phyloP scores from a whole-genome alignment of 2,888 invertebrate species.

The Cactoblastis cactorum region DNA sequence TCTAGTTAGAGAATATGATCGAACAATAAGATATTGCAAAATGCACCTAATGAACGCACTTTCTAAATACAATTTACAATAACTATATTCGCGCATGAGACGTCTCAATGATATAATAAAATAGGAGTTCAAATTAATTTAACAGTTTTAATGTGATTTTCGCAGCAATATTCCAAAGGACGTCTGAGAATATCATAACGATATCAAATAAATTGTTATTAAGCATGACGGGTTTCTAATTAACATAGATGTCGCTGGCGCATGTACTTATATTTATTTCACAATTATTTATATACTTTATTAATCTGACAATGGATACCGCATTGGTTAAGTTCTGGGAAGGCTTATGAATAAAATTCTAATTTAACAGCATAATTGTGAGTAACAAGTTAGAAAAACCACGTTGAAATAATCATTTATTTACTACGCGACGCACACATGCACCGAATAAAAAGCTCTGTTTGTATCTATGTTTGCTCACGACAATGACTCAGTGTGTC shows the following conservation, averaged over 20 bases:
- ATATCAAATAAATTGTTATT: slow-evolving; percentile 6
- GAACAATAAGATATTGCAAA: background rate
- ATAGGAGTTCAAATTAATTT: slow-evolving; percentile 6
- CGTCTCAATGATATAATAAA: background rate
- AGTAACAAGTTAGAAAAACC: slow-evolving; percentile 72
- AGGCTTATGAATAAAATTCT: slow-evolving; percentile 42
- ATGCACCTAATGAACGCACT: slow-evolving; percentile 2
- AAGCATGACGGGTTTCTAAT: background rate
- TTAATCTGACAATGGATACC: slow-evolving; percentile 25
- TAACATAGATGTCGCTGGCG: background rate
- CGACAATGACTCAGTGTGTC: slow-evolving; percentile 67
- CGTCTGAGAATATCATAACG: background rate
- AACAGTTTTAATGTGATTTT: background rate
- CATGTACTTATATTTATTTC: background rate
- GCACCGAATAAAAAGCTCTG: slow-evolving; percentile 48
- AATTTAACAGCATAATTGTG: slow-evolving; percentile 49
- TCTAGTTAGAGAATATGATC: slow-evolving; percentile 7
- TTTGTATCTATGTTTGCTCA: slow-evolving; percentile 50
- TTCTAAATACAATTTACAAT: slow-evolving; percentile 9
- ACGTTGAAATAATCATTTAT: slow-evolving; percentile 62
- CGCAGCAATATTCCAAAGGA: slow-evolving; percentile 1
- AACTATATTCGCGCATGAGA: background rate
- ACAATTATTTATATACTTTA: slow-evolving; percentile 18
- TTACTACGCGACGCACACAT: slow-evolving; percentile 55
- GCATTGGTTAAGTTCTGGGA: slow-evolving; percentile 37